Base-by-base conservation (phyloP, 53 echinoderm and acorn worm species). In the Temnopleurus reevesii region DNA sequence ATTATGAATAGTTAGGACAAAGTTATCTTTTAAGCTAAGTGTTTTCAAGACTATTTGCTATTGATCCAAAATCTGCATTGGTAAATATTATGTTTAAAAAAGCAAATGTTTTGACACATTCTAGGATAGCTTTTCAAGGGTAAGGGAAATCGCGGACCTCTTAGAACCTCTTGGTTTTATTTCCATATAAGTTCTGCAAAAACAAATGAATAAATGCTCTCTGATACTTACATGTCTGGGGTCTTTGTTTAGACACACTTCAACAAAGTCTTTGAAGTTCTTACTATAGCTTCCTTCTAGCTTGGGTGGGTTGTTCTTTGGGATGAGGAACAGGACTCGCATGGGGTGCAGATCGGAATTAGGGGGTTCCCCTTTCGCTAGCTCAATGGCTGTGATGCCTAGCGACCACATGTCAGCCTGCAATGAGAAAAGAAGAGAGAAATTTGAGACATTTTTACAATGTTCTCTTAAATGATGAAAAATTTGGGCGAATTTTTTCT, bases 401-500 rank as follows among this genome's bases (percentile, higher is more conserved):
- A 99, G 90, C 8, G 99, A 99, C 99, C 96, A 99, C 55, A 99
- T 99, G 81, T 99, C 99, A 53, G 99, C 99, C 99, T 99, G 94
- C 15, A 34, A 35, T 55, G 28, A 56, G 56, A 83, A 35, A 53
- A 56, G 56, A 83, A 35, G 30, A 34, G 1, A 71, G 36, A n/a
- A 1, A 44, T 77, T 6, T 77, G 56, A 21, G 56, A 56, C 56
- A 24, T 56, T 56, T 8, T n/a, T 23, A 23, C 56, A 56, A 4
- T 23, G 15, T 15, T 49, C 49, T 49, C 49, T 49, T 49, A 15
- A 15, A 49, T 9, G 49, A 49, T 12, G 10, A 9, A 12, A 15
- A 9, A 49, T 49, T 15, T 0, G 15, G 15, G 15, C 15, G 10
- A 49, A 1, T 95, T 97, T 24, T n/a, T n/a, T n/a, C n/a, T 99